Base-by-base conservation (phyloP, 2,888 invertebrate species). In the Dynastes tityus region DNA sequence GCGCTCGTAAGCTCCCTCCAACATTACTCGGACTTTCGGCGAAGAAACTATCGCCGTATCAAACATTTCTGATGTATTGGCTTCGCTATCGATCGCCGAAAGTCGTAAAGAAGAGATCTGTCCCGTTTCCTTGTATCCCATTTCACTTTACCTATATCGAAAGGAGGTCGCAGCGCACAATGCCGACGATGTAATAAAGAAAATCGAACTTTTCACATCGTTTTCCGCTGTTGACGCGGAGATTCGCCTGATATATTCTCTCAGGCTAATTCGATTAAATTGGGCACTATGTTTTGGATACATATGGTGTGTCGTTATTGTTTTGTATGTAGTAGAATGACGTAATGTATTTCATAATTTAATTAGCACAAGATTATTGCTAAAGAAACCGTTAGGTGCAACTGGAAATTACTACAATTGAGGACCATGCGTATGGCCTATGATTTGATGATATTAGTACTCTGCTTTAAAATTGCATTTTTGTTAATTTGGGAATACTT, bases 51-150 rank as follows among this genome's bases (percentile, higher is more conserved):
- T 79, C 78, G 77, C 78, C 81, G 81, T 78, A 83, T 83, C 82
- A 81, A 82, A 80, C 81, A 80, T 82, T 82, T 82, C 81, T 83
- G 82, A 83, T 83, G 82, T 82, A 83, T 83, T 82, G 82, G 80
- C 78, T 40, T 78, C 75, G 74, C 75, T 82, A 82, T 82, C 78
- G 81, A 82, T 82, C 80, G 70, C 65, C 13, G 68, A 51, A 58
- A 51, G 74, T 78, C 76, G 79, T 79, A 79, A 77, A 73, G 78
- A 78, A 75, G 74, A 75, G 74, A 78, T 80, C 78, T 78, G 80
- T 53, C 67, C 74, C 70, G 75, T 78, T 78, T 65, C 63, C 22
- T 67, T 75, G 76, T 74, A 75, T 61, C 65, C 78, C 64, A 74
- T 74, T 74, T 74, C 73, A 45, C 58, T 61, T 74, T 74, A 74